Percentiles rank a stretch among this genome's conserved stretches.
Conservation (phyloP, 2,113 vertebrate genomes). For the Grammomys surdaster region DNA sequence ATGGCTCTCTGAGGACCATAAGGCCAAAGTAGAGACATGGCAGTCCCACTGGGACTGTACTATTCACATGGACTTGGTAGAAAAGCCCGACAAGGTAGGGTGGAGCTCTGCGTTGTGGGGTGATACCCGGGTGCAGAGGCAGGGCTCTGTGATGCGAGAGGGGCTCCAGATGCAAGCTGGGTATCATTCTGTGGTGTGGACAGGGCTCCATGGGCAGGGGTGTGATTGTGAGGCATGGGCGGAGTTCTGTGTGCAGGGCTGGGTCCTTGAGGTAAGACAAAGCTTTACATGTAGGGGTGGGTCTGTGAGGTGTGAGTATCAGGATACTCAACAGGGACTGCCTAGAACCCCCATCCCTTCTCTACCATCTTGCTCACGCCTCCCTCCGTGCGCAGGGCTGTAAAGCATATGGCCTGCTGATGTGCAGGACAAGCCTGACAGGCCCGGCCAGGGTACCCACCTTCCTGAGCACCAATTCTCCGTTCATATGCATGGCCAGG, state of each 20-base stretch:
- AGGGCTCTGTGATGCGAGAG: background rate
- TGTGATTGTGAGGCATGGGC: background rate
- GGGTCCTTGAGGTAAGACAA: background rate
- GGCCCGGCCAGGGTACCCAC: constrained; percentile 66
- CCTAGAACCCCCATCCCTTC: too few relatives aligned
- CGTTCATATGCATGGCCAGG: constrained; percentile 99
- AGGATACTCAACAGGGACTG: too few relatives aligned
- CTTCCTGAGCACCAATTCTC: constrained; percentile 98
- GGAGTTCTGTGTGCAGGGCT: background rate
- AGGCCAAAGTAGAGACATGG: background rate
- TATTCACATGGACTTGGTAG: background rate
- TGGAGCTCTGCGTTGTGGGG: background rate
- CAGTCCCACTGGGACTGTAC: too few relatives aligned
- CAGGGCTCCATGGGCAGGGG: background rate
- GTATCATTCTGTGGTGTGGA: background rate
- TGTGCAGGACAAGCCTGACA: accelerated
- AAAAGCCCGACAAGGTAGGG: background rate
- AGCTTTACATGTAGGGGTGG: background rate
- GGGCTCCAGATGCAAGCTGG: background rate
- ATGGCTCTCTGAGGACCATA: accelerated
- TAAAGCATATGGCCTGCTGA: too few relatives aligned
- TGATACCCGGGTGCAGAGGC: background rate
- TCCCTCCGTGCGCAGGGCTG: background rate
- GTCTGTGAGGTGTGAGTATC: background rate
- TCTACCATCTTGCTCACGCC: too few relatives aligned